Evolutionary conservation across 2,113 vertebrate species (phyloP), one percentile per base, ranked within the genome.

Genomic region (Megaleporinus macrocephalus): DNA sequence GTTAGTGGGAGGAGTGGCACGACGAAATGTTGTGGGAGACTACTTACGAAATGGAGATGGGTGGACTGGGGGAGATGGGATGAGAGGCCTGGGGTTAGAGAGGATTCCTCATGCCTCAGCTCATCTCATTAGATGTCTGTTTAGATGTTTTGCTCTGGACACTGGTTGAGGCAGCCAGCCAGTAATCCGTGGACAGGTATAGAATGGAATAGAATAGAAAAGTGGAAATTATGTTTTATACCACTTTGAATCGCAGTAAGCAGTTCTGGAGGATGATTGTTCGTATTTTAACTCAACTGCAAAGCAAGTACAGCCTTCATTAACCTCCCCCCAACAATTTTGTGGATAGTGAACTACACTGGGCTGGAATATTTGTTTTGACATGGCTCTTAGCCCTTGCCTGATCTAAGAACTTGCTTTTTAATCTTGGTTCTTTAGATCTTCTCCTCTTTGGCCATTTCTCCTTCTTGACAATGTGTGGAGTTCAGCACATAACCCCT

Each of bases 1-100:
- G 79, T 78, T 41, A 41, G 69, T 81, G 82, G 77, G 77, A 85
- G 76, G 78, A 70, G 78, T 70, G 68, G 65, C 59, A 71, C 53
- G 75, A 72, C 59, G 66, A 78, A 73, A 71, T 27, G 63, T 61
- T 63, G 70, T 71, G 57, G 78, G 61, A 76, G 61, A 80, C 30
- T 41, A 82, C 73, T 82, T 30, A 44, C 18, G 76, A 73, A 84
- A 77, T 81, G 30, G 49, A 66, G 73, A 84, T 78, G 53, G 33
- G 44, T 59, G 79, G 61, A 73, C 62, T 30, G 13, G 66, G 72
- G 59, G 59, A 81, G 22, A 55, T 53, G 44, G 79, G 79, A 53
- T 63, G 33, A 57, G 62, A 73, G 61, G 14, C 15, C 24, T 76
- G 79, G 33, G 47, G 49, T 84, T 73, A 24, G 30, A 66, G 55